These are phyloP conservation scores for Agapornis canus DNA, from an alignment of 2,797 vertebrate genomes.

Conservation along the genomic window DNA sequence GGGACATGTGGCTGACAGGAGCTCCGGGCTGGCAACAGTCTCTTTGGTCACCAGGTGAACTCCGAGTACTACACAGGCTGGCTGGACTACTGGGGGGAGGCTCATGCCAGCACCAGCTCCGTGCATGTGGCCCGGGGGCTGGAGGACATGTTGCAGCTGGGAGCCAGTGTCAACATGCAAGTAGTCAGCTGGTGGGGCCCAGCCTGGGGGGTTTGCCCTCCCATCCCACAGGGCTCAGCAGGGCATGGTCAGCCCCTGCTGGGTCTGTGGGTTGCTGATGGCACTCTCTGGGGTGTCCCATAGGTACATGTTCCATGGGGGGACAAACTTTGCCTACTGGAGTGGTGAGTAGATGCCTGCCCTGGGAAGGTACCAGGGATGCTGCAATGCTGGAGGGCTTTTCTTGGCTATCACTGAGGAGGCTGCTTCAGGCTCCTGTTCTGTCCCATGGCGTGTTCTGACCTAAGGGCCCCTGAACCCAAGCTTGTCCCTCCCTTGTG, in stretches of 20 bases:
- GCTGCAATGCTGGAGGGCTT: accelerated
- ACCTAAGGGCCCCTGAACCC: not conserved
- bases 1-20: not conserved
- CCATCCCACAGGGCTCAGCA: not conserved
- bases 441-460: not conserved
- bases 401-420: not conserved
- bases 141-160: conserved; percentile 85
- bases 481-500: not conserved
- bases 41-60: conserved; percentile 85
- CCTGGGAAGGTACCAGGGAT: not conserved
- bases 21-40: not conserved
- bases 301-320: conserved; percentile 99
- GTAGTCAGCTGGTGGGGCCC: not conserved
- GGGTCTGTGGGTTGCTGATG: not conserved
- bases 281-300: not conserved
- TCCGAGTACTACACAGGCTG: conserved; percentile 98
- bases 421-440: not conserved
- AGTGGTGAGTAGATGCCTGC: conserved; percentile 83
- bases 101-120: conserved; percentile 79
- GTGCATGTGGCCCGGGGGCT: conserved; percentile 80
- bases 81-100: conserved; percentile 96
- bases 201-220: not conserved
- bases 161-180: conserved; percentile 95
- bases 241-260: not conserved
- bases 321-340: conserved; percentile 98